Evolutionary conservation across 2,113 vertebrate species (phyloP), one percentile per base, ranked within the genome.

Genomic region (Sebastes schlegelii): DNA sequence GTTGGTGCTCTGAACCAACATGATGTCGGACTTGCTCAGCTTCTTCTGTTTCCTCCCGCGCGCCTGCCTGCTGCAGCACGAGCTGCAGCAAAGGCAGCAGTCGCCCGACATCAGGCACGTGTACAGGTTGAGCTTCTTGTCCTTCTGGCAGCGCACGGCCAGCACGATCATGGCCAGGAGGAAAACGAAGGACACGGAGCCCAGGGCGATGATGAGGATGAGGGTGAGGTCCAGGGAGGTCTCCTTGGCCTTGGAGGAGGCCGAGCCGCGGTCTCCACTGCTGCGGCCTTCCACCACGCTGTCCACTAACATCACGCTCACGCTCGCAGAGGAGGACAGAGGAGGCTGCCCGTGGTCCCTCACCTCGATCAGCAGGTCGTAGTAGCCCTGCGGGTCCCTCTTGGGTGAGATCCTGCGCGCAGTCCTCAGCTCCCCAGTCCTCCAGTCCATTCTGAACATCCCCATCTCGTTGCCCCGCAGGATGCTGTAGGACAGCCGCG

Each of bases 1-100:
- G 69, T 95, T 95, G 80, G 97, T 96, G 94, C 98, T 99, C 94
- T 98, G 98, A 48, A 99, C 98, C 83, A 99, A 91, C 98, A 99
- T 99, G 92, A 99, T 99, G 95, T 99, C 98, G 17, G 98, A 98
- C 88, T 99, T 99, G 87, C 98, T 99, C 89, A 99, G 97, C 86
- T 99, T 99, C 92, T 99, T 99, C 94, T 98, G 98, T 11, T 95
- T 95, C 23, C 94, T 87, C 70, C 92, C 80, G 46, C 93, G 94
- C 66, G 97, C 96, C 77, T 98, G 97, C 19, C 97, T 95, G 89
- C 97, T 96, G 72, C 98, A 98, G 93, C 94, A 98, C 67, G 96
- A 95, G 91, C 97, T 94, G 90, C 98, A 98, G 88, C 97, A 95
- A 69, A 97, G 90, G 83, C 97, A 99, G 91, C 98, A 98, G 69